Conservation (phyloP, 2,113 vertebrate species). For the Corythoichthys intestinalis region DNA sequence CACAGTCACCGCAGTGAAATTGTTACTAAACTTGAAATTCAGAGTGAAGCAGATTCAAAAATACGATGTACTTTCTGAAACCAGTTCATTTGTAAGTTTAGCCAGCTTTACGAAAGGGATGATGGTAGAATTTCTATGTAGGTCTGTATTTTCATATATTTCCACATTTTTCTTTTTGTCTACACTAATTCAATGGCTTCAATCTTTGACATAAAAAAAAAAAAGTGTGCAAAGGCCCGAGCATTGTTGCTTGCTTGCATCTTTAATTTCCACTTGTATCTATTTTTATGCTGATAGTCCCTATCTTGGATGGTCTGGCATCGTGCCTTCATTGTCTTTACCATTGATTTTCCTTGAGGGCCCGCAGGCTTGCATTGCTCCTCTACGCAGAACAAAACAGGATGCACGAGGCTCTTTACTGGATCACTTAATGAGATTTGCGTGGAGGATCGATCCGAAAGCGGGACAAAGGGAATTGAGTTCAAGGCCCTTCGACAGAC, state of each 20-base stretch:
- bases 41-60: no score
- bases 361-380: constrained; percentile 37
- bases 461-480: constrained; percentile 39
- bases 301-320: constrained; percentile 40
- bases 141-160: no score
- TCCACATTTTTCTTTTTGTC: no score
- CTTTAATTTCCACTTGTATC: constrained; percentile 43
- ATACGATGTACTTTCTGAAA: no score
- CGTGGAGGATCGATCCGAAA: constrained; percentile 43
- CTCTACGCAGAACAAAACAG: constrained; percentile 28
- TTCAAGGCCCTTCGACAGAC: constrained; percentile 29
- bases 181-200: neutral
- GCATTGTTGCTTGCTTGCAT: neutral
- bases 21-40: no score
- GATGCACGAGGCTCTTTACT: constrained; percentile 44
- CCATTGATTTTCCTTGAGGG: constrained; percentile 46
- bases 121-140: no score
- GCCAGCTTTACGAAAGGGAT: no score
- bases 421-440: constrained; percentile 60
- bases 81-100: no score
- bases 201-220: neutral
- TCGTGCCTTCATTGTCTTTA: constrained; percentile 44
- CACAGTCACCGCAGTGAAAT: no score
- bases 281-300: constrained; percentile 48
- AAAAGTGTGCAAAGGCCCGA: neutral